Evolutionary conservation across 2,888 invertebrate species (phyloP), one percentile per base, ranked within the genome.

Genomic region (Fragum fragum): DNA sequence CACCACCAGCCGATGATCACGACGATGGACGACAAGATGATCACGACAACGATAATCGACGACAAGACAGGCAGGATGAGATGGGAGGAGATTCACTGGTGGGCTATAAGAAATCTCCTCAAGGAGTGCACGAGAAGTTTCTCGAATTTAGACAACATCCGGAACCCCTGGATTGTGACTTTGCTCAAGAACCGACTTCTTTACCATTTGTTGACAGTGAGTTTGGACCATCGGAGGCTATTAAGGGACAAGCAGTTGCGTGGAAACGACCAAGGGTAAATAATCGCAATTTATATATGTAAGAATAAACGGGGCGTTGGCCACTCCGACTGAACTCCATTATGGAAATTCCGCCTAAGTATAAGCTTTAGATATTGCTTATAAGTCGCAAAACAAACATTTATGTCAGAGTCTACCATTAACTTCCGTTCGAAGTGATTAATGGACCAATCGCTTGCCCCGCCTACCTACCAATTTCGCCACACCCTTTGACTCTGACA

Each of bases 181-280:
- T 76, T 28, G 87, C 89, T 1, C 16, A 77, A 7, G 76, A 81
- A 23, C 69, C 80, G 0, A 57, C 66, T 0, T 84, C 78, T 0
- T 69, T 79, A 21, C 78, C 90, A 32, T 92, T 85, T 73, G 76
- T 77, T 0, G 92, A 92, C 78, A 7, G 70, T 1, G 88, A 89
- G 11, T 92, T 92, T 71, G 73, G 88, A 7, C 73, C 89, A 5
- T 63, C 86, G 6, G 79, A 73, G 26, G 92, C 92, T 6, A 87
- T 92, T 42, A 74, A 84, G 52, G 85, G 82, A 2, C 68, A 74
- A 26, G 47, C 47, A 1, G 55, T 92, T 7, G 87, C 88, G 66
- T 92, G 92, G 92, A 92, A 91, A 76, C 73, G 92, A 61, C 92
- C 92, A 21, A 57, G 59, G 59, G 92, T n/a, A n/a, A n/a, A n/a